Evolutionary conservation across 2,888 invertebrate genomes (phyloP).

Genomic region (Globia sparganii): DNA sequence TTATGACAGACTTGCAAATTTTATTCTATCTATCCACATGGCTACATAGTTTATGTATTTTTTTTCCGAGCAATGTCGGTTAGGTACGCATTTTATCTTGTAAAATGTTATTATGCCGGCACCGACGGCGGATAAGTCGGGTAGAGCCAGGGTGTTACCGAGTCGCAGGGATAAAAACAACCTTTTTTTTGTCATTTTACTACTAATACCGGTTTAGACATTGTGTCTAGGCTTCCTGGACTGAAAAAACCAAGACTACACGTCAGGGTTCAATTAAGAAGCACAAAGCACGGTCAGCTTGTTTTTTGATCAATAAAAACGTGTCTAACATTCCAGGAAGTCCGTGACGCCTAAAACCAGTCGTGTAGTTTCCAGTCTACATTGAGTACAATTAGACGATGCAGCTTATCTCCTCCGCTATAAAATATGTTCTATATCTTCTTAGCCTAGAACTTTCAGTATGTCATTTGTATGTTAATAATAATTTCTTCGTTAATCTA

Average conservation of each 20-base stretch:
- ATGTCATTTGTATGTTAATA: background rate
- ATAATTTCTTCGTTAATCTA: slow-evolving; percentile 30
- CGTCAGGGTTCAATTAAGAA: slow-evolving; percentile 32
- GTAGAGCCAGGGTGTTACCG: slow-evolving; percentile 32
- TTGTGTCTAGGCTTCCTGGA: slow-evolving; percentile 33
- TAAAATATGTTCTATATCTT: slow-evolving; percentile 6
- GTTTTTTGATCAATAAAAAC: slow-evolving; percentile 29
- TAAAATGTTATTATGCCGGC: slow-evolving; percentile 14
- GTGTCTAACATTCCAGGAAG: slow-evolving; percentile 34
- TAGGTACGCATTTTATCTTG: slow-evolving; percentile 20
- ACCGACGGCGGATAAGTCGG: slow-evolving; percentile 29
- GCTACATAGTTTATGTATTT: background rate
- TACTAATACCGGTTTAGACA: slow-evolving; percentile 37
- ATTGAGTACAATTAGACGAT: slow-evolving; percentile 2
- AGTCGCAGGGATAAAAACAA: slow-evolving; percentile 8
- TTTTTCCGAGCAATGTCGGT: slow-evolving; percentile 22
- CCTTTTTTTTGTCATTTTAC: slow-evolving; percentile 28
- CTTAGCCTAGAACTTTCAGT: background rate
- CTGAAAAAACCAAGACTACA: slow-evolving; percentile 24
- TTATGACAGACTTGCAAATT: slow-evolving; percentile 46
- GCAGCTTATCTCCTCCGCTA: background rate
- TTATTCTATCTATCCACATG: slow-evolving; percentile 17
- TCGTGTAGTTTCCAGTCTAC: background rate
- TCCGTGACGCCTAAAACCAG: slow-evolving; percentile 15
- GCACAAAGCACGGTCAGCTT: slow-evolving; percentile 22